Base-by-base conservation (phyloP, 2,113 vertebrate species). In the Pseudolaguvia tuberculata region DNA sequence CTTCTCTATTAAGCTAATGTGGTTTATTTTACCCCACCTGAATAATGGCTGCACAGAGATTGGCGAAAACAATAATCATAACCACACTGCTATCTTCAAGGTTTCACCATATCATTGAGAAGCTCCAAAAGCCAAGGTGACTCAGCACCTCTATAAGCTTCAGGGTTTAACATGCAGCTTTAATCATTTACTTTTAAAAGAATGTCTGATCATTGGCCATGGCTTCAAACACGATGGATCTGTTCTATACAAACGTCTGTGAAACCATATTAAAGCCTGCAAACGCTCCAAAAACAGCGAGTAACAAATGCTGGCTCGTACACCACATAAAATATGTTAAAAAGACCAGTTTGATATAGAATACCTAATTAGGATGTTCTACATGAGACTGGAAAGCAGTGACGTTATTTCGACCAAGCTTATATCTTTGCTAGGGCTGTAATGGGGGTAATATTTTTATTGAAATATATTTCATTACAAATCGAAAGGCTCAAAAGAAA, bases 211-310 rank as follows among this genome's bases (percentile, higher is more conserved):
- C 53, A 61, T 72, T 75, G 67, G 73, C 52, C 59, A 71, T 66
- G 18, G 21, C 18, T 29, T 39, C 13, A 53, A 25, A 29, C 23
- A 62, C 31, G 35, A 55, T 9, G 25, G 23, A 35, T 51, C 61
- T 75, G 51, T 39, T 39, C 69, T 50, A 73, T 57, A 63, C 77
- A 81, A 57, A 78, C 51, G n/a, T n/a, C n/a, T n/a, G n/a, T n/a
- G n/a, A n/a, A n/a, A n/a, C n/a, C n/a, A n/a, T n/a, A n/a, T n/a
- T n/a, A n/a, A n/a, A n/a, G 73, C 62, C 69, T 18, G 39, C 42
- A 78, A 61, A 75, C 14, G 2, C 17, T 7, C 0, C 35, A n/a
- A 76, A 61, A 56, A 69, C 35, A 73, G 69, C n/a, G 47, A 7
- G 17, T 20, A 17, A 10, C 4, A 27, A 18, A 21, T 45, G n/a